Conservation (phyloP, 2,113 vertebrate species). For the Myotis yumanensis region DNA sequence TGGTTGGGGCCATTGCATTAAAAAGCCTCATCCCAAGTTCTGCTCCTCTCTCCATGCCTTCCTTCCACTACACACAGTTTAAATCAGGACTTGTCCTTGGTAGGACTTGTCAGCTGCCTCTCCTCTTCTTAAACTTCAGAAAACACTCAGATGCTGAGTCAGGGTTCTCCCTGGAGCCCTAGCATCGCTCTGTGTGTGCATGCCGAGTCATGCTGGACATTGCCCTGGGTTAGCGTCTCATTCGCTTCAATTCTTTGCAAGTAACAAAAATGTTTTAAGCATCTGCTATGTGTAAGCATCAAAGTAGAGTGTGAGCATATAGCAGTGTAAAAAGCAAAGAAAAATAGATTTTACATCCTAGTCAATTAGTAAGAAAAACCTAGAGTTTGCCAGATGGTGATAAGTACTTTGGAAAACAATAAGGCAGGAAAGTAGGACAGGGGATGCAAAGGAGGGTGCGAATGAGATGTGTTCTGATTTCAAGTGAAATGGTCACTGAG, state of each 20-base stretch:
- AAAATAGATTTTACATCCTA: background rate
- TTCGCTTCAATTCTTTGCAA: background rate
- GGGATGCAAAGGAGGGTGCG: background rate
- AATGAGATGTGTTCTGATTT: background rate
- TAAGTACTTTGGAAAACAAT: background rate
- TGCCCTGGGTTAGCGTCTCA: background rate
- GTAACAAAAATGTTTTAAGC: background rate
- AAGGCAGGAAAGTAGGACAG: background rate
- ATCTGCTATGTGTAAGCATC: background rate
- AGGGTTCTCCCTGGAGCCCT: background rate
- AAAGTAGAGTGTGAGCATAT: too few species aligned
- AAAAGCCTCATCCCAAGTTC: background rate
- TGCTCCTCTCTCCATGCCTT: background rate
- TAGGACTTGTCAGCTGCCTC: background rate
- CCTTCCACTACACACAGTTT: background rate
- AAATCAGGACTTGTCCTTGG: slow-evolving; percentile 3
- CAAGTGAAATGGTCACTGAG: background rate
- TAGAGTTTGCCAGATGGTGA: background rate
- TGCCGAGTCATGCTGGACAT: background rate
- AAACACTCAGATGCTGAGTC: background rate
- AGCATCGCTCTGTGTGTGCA: background rate
- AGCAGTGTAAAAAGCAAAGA: background rate
- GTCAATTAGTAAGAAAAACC: background rate
- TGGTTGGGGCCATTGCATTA: background rate
- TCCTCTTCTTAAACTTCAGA: background rate